These are phyloP conservation scores for Drosophila greeni DNA, from an alignment of 2,888 invertebrate species.

Conservation along the genomic window DNA sequence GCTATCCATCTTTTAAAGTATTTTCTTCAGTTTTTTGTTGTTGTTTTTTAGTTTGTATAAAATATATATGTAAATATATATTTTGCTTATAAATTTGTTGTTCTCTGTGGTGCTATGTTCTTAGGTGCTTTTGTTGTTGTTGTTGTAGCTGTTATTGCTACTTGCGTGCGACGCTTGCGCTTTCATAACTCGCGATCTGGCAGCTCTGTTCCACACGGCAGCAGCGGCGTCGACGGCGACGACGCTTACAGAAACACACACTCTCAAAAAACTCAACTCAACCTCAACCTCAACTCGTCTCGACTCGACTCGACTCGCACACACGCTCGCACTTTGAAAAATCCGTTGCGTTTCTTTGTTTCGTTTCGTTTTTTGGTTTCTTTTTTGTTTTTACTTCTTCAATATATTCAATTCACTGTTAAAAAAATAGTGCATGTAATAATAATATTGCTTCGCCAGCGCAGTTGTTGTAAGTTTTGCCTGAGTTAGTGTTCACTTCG, in stretches of 20 bases:
- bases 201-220: constrained; percentile 56
- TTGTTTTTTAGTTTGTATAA: background rate
- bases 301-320: background rate
- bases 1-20: constrained; percentile 29
- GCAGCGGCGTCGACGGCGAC: constrained; percentile 28
- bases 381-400: background rate
- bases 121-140: constrained; percentile 32
- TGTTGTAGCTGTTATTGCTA: constrained; percentile 41
- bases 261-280: constrained; percentile 20
- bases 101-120: constrained; percentile 2
- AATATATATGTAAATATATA: constrained; percentile 13
- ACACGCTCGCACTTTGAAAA: constrained; percentile 12
- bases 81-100: constrained; percentile 9
- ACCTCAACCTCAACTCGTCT: constrained; percentile 5
- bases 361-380: background rate
- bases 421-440: constrained; percentile 4
- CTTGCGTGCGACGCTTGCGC: constrained; percentile 63
- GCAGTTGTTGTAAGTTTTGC: constrained; percentile 7
- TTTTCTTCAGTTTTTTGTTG: background rate
- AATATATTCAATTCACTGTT: constrained; percentile 3
- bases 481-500: constrained; percentile 12
- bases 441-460: constrained; percentile 4
- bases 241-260: constrained; percentile 22
- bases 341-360: constrained; percentile 13
- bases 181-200: constrained; percentile 71